Evolutionary conservation across 2,797 vertebrate genomes (phyloP), one percentile per base, ranked within the genome.

Genomic region (Anguilla megastoma): DNA sequence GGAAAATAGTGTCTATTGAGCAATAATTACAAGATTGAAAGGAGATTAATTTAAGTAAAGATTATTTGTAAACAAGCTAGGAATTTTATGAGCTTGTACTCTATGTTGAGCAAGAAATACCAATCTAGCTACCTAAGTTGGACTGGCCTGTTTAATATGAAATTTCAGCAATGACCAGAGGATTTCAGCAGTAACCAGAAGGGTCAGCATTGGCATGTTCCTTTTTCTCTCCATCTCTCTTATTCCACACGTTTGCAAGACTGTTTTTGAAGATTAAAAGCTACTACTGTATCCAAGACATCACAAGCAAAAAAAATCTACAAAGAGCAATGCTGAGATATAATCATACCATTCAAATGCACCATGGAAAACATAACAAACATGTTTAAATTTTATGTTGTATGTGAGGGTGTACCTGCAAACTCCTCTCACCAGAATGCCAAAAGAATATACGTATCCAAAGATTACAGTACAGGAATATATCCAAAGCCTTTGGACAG

Each of bases 401-500:
- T 41, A n/a, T 16, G 10, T 41, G 4, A 16, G 41, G 74, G 24
- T 76, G 74, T 41, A 76, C 41, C 74, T 48, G 74, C n/a, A 50
- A 48, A 6, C 16, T 21, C 18, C 36, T 45, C 60, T 63, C 76
- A 82, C 14, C 74, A 50, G 45, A 82, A 50, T 48, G 79, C 14
- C 33, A 76, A 79, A 21, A 45, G 2, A 33, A 50, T 82, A 50
- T 24, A 50, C 45, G 50, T 7, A 82, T 12, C 45, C 91, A 95
- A 91, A 94, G 93, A 94, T 95, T 94, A 94, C 92, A 91, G 91
- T 33, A 91, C 89, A 92, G 91, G 92, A 91, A 93, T 71, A 83
- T 24, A 91, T 91, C 91, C 93, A 93, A 92, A 92, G 84, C 85
- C 91, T 90, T 92, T 93, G 92, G 93, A 92, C 89, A 93, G 92